These are phyloP conservation scores for Petrolisthes manimaculis DNA, from an alignment of 2,888 invertebrate species.

Conservation along the genomic window DNA sequence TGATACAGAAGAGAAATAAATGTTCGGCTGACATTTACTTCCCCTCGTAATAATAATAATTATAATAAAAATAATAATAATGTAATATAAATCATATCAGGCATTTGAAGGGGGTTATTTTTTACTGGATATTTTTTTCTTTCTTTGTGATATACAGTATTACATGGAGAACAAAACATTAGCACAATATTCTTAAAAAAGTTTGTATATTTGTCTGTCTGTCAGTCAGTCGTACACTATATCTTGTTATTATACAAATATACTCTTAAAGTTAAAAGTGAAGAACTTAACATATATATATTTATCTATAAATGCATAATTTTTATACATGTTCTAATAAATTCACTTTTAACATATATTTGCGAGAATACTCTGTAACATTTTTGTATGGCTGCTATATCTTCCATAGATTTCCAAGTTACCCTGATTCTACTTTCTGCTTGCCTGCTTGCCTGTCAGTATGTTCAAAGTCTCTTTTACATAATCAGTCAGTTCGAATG, in stretches of 20 bases:
- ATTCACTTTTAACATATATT: background rate
- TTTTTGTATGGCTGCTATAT: background rate
- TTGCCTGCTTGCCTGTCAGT: background rate
- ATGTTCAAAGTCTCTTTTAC: too few species aligned
- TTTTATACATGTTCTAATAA: slow-evolving; percentile 18
- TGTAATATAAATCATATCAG: too few species aligned
- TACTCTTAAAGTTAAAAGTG: slow-evolving; percentile 9
- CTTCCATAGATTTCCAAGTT: background rate
- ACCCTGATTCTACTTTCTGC: background rate
- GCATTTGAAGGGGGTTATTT: background rate
- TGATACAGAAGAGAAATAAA: background rate
- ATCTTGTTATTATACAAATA: slow-evolving; percentile 9
- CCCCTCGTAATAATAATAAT: background rate
- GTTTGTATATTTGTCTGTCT: background rate
- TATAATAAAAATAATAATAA: background rate
- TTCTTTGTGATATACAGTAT: background rate
- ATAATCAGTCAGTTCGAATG: too few species aligned
- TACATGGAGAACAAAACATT: background rate
- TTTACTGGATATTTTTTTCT: background rate
- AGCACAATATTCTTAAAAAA: background rate
- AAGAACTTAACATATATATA: slow-evolving; percentile 18
- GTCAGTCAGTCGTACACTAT: slow-evolving; percentile 11
- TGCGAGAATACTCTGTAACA: background rate
- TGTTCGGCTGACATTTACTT: background rate
- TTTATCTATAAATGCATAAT: slow-evolving; percentile 18